Conservation (phyloP, 2,888 invertebrate genomes). For the Acrobasis repandana region DNA sequence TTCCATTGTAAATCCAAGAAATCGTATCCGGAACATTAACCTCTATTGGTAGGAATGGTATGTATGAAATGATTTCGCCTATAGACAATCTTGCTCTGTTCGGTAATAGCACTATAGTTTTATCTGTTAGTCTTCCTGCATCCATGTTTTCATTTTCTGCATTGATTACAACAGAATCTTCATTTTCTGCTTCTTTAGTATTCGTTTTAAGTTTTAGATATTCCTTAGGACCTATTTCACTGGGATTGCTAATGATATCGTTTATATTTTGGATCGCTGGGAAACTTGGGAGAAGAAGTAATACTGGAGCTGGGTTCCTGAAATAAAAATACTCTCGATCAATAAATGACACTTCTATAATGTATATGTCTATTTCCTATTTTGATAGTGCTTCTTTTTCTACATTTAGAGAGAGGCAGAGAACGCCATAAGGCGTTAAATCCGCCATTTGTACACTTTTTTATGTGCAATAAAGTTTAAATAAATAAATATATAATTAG, state of each 20-base stretch:
- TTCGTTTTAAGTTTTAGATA: conserved; percentile 33
- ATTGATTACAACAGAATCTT: conserved; percentile 58
- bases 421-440: no score
- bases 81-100: conserved; percentile 54
- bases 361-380: no score
- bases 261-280: conserved; percentile 41
- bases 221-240: conserved; percentile 9
- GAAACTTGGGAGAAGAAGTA: conserved; percentile 4
- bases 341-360: no score
- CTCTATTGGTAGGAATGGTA: conserved; percentile 84
- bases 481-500: no score
- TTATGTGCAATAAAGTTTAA: no score
- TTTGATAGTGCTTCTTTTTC: no score
- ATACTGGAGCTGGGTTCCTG: conserved; percentile 41
- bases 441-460: no score
- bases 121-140: conserved; percentile 36
- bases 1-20: conserved; percentile 64
- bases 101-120: conserved; percentile 47
- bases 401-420: no score
- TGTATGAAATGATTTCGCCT: conserved; percentile 75
- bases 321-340: conserved; percentile 29
- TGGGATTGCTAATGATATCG: neutral
- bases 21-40: conserved; percentile 85
- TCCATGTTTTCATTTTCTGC: conserved; percentile 41
- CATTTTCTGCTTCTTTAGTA: conserved; percentile 43